Evolutionary conservation across 2,797 vertebrate species (phyloP), one percentile per base, ranked within the genome.

Genomic region (Chanos chanos): DNA sequence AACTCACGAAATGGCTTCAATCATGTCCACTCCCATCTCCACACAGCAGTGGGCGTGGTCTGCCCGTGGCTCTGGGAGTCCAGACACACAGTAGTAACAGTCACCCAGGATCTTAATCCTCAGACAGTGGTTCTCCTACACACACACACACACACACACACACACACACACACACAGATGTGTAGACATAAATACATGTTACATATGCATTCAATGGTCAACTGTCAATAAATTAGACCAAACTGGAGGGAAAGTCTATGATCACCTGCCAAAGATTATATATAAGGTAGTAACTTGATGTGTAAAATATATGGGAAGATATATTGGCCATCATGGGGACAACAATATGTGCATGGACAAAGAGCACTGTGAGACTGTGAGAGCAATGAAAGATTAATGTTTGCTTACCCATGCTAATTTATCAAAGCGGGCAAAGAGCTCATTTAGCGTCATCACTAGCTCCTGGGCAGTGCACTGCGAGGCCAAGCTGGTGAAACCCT

Each of bases 1-100:
- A 41, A 85, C 84, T 93, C 79, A 98, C 95, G 95, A 96, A 77
- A 98, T 98, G 60, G 95, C 94, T 83, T 96, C 94, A 1, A 98
- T 98, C 96, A 98, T 98, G 85, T 97, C 95, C 1, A 98, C 94
- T 5, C 96, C 96, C 94, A 98, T 97, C 86, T 98, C 94, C 65
- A 98, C 95, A 3, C 95, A 98, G 88, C 96, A 98, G 86, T 98
- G 95, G 1, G 95, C 96, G 1, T 98, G 96, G 83, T 98, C 96
- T 1, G 93, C 91, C 0, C 95, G 89, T 0, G 94, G 91, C 80
- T 97, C 96, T 0, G 95, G 95, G 78, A 98, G 84, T 48, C 96
- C 96, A 0, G 95, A 97, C 75, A 98, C 96, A 53, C 94, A 96
- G 84, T 98, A 98, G 86, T 98, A 98, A 85, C 95, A 98, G 77